These are phyloP conservation scores for Boloria selene DNA, from an alignment of 2,888 invertebrate species.

Conservation along the genomic window DNA sequence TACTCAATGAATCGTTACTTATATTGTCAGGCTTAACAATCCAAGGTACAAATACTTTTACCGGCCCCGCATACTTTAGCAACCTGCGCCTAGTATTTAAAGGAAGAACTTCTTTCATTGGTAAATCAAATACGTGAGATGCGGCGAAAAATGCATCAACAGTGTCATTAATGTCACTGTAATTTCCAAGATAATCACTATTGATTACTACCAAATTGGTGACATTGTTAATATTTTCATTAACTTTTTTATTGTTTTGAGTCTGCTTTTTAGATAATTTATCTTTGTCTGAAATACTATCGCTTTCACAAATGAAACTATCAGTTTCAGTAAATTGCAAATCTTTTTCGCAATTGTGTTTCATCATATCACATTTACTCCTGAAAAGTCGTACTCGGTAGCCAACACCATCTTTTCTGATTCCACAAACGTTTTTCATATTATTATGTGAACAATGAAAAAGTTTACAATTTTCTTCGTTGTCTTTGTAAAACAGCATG, in stretches of 20 bases:
- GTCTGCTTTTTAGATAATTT: not conserved
- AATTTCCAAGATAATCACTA: constrained; percentile 49
- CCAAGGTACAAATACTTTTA: constrained; percentile 60
- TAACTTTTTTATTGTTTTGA: constrained; percentile 8
- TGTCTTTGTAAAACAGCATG: constrained; percentile 8
- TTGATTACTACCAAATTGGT: constrained; percentile 55
- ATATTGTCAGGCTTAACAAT: constrained; percentile 54
- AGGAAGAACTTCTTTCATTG: constrained; percentile 50
- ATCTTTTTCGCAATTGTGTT: constrained; percentile 55
- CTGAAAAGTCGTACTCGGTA: constrained; percentile 57
- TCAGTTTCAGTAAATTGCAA: constrained; percentile 53
- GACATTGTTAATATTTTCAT: constrained; percentile 30
- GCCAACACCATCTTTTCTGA: constrained; percentile 56
- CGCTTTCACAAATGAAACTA: constrained; percentile 52
- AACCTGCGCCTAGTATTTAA: constrained; percentile 52
- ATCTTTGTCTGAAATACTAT: not conserved
- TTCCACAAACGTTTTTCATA: constrained; percentile 52
- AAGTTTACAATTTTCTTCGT: constrained; percentile 19
- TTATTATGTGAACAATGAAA: constrained; percentile 27
- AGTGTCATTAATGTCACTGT: constrained; percentile 55
- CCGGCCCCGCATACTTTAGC: constrained; percentile 54
- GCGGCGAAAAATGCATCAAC: constrained; percentile 65
- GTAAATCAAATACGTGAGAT: constrained; percentile 62
- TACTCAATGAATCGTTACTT: constrained; percentile 51
- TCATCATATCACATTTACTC: constrained; percentile 55